These are phyloP conservation scores for Spialia ferax DNA, from an alignment of 2,888 invertebrate genomes.

Conservation along the genomic window DNA sequence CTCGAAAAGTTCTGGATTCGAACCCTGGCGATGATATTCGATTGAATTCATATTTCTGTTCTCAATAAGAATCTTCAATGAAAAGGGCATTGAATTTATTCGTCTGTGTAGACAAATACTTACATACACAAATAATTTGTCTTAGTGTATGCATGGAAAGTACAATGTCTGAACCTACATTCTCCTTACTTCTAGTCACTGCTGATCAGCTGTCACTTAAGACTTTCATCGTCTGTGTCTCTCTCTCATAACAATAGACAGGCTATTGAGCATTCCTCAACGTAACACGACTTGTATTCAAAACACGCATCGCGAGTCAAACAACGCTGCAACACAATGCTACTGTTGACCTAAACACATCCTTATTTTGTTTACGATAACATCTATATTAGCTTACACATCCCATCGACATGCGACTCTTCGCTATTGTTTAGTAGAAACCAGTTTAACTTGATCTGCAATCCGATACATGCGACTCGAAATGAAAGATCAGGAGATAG, in stretches of 20 bases:
- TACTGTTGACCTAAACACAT: slow-evolving; percentile 58
- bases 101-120: too few relatives aligned
- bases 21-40: too few relatives aligned
- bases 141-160: too few relatives aligned
- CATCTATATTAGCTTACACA: slow-evolving; percentile 36
- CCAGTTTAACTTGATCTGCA: slow-evolving; percentile 46
- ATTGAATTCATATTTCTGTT: too few relatives aligned
- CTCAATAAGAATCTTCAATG: too few relatives aligned
- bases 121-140: too few relatives aligned
- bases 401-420: slow-evolving; percentile 21
- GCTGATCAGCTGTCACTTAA: neutral
- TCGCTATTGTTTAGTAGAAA: slow-evolving; percentile 28
- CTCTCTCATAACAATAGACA: slow-evolving; percentile 45
- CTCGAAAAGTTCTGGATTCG: too few relatives aligned
- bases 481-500: slow-evolving; percentile 19
- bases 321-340: slow-evolving; percentile 56
- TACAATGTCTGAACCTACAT: too few relatives aligned
- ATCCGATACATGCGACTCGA: neutral
- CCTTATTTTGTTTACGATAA: slow-evolving; percentile 48
- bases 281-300: slow-evolving; percentile 66
- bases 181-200: neutral
- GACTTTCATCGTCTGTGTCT: slow-evolving; percentile 40
- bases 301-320: slow-evolving; percentile 59
- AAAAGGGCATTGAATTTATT: too few relatives aligned
- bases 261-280: slow-evolving; percentile 63